Evolutionary conservation across 2,113 vertebrate genomes (phyloP), one percentile per base, ranked within the genome.

Genomic region (Montifringilla adamsi): DNA sequence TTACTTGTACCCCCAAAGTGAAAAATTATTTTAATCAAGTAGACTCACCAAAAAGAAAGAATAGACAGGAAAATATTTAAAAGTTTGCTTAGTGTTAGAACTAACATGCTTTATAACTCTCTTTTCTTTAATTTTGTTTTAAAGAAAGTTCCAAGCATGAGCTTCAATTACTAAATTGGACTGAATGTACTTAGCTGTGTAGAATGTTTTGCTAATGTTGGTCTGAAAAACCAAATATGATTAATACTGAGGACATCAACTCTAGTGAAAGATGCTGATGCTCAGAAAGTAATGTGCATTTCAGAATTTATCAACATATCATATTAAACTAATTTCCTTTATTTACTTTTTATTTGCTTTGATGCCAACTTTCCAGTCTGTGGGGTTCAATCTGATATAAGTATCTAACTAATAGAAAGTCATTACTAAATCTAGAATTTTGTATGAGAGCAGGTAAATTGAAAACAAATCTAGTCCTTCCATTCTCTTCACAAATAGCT

Each of bases 1-100:
- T 62, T 58, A 33, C 15, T 39, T 14, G 18, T 31, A 24, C 0
- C 1, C 3, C 7, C 1, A 11, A 13, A 88, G 73, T 56, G 9
- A 74, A 47, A 8, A 41, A 56, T 37, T 62, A 37, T 69, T 58
- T 83, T 30, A 74, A 46, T 60, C 7, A 55, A 79, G 6, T 8
- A 93, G 8, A 33, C 15, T 77, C 33, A 50, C 28, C 16, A 50
- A 67, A 62, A 41, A 26, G 19, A 28, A 13, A n/a, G 2, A n/a
- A 41, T 23, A 35, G 8, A 8, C 1, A 13, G 7, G 28, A 70
- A 39, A 44, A 16, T 5, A 55, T 47, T 50, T 85, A 15, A 52
- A 82, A 56, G 3, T 60, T 60, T 75, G 2, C 6, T 83, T 66
- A 53, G 7, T 55, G 13, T 72, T 76, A 73, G 21, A 92, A 27